Evolutionary conservation across 2,888 invertebrate species (phyloP).

Genomic region (Dioctria linearis): DNA sequence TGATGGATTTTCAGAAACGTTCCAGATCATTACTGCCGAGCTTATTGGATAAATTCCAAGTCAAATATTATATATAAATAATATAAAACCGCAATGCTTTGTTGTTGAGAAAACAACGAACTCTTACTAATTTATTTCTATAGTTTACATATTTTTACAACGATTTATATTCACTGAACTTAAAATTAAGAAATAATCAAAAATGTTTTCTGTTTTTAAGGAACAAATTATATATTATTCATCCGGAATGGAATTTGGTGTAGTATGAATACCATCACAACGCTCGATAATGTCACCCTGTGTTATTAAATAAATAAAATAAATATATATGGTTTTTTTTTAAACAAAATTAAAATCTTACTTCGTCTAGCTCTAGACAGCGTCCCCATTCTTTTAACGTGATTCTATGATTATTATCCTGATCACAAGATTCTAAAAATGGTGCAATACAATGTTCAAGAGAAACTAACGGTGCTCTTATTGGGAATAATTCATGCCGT

Average conservation of each 20-base stretch:
- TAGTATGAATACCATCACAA: constrained; percentile 82
- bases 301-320: constrained; percentile 64
- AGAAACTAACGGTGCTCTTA: constrained; percentile 93
- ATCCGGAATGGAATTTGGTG: constrained; percentile 34
- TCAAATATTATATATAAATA: no score
- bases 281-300: constrained; percentile 85
- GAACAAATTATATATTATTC: not conserved
- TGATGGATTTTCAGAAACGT: no score
- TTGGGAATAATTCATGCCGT: constrained; percentile 95
- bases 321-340: not conserved
- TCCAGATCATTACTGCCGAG: no score
- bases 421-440: constrained; percentile 93
- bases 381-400: constrained; percentile 94
- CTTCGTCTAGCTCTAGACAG: constrained; percentile 88
- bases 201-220: no score
- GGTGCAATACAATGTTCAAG: constrained; percentile 98
- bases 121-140: no score
- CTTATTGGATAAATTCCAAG: no score
- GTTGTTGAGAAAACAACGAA: no score
- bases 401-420: constrained; percentile 90
- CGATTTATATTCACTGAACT: not conserved
- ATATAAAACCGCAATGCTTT: no score
- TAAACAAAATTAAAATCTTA: constrained; percentile 64
- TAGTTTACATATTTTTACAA: no score
- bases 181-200: not conserved